phyloP scores from a whole-genome alignment of 2,888 invertebrate species.

The Drosophila ezoana region DNA sequence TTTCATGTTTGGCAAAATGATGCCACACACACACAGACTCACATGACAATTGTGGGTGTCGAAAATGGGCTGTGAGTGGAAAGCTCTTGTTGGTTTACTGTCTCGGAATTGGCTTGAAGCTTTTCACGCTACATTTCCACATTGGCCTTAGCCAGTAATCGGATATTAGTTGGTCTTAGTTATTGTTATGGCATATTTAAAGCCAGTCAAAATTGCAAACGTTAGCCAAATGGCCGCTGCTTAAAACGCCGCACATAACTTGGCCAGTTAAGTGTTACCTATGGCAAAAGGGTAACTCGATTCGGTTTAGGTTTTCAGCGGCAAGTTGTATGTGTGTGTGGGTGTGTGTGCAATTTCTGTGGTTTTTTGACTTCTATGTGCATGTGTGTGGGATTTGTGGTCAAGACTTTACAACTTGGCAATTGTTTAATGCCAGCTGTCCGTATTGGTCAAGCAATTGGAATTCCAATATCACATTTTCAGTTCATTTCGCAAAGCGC shows the following conservation, averaged over 20 bases:
- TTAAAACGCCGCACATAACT: slow-evolving; percentile 57
- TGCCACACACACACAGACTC: slow-evolving; percentile 29
- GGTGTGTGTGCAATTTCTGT: slow-evolving; percentile 20
- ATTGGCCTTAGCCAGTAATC: slow-evolving; percentile 62
- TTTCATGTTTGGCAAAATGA: slow-evolving; percentile 67
- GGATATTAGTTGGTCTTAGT: slow-evolving; percentile 72
- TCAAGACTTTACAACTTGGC: slow-evolving; percentile 57
- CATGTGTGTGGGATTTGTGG: slow-evolving; percentile 56
- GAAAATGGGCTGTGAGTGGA: neutral
- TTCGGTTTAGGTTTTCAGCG: neutral
- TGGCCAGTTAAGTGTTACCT: slow-evolving; percentile 57
- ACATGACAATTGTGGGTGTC: slow-evolving; percentile 2
- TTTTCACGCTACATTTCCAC: slow-evolving; percentile 69
- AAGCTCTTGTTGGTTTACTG: slow-evolving; percentile 10
- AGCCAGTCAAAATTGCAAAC: slow-evolving; percentile 64
- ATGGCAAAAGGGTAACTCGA: slow-evolving; percentile 20
- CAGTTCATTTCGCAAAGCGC: slow-evolving; percentile 46
- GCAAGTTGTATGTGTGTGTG: neutral
- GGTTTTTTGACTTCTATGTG: slow-evolving; percentile 28
- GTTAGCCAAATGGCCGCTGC: slow-evolving; percentile 42
- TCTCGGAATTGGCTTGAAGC: slow-evolving; percentile 59
- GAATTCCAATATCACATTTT: slow-evolving; percentile 61
- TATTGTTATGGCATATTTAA: slow-evolving; percentile 80
- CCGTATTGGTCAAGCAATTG: slow-evolving; percentile 47
- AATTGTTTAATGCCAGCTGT: slow-evolving; percentile 61